These are phyloP conservation scores for Volucella bombylans DNA, from an alignment of 2,888 invertebrate genomes.

Conservation along the genomic window DNA sequence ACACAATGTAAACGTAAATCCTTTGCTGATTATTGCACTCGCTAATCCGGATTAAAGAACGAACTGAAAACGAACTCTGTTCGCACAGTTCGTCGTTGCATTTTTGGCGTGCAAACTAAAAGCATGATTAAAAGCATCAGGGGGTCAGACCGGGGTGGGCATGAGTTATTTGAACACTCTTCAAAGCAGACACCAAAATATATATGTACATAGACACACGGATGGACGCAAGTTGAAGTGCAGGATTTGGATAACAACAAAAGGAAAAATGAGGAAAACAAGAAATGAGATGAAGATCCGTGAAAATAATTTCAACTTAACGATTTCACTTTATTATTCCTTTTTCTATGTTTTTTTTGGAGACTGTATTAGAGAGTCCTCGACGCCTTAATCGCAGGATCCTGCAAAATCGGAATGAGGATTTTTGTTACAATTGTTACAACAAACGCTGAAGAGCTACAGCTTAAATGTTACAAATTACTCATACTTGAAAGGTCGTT, in stretches of 20 bases:
- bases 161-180: neutral
- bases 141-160: slow-evolving; percentile 3
- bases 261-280: neutral
- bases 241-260: slow-evolving; percentile 37
- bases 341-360: neutral
- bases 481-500: neutral
- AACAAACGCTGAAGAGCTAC: neutral
- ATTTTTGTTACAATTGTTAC: neutral
- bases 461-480: slow-evolving; percentile 25
- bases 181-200: neutral
- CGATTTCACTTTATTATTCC: slow-evolving; percentile 38
- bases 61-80: slow-evolving; percentile 29
- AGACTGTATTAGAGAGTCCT: slow-evolving; percentile 23
- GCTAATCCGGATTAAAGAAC: slow-evolving; percentile 70
- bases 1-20: slow-evolving; percentile 67
- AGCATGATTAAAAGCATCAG: slow-evolving; percentile 50
- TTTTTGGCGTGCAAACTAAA: slow-evolving; percentile 39
- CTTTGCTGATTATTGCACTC: slow-evolving; percentile 72
- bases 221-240: slow-evolving; percentile 28
- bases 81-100: slow-evolving; percentile 4
- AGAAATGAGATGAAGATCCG: slow-evolving; percentile 9
- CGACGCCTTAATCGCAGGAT: neutral
- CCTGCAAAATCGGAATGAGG: neutral
- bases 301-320: slow-evolving; percentile 36
- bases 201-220: too few species aligned